Base-by-base conservation (phyloP, 2,888 invertebrate genomes). In the Macrosiphum euphorbiae region DNA sequence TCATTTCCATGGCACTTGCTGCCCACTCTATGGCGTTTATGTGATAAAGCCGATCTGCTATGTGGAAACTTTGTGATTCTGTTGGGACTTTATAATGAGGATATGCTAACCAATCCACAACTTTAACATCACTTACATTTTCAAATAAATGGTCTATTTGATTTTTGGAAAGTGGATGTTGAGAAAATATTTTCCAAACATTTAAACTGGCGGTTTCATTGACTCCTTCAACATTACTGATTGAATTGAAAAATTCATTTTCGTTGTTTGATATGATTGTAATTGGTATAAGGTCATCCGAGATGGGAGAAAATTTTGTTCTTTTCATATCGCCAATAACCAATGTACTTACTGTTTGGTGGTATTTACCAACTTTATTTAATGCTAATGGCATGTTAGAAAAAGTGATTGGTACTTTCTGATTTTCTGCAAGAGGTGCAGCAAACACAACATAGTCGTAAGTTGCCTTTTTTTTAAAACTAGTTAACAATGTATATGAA, bases 1-100 rank as follows among this genome's bases (percentile, higher is more conserved):
- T 96, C 97, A 97, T 97, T 96, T 97, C 97, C 96, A 97, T 97
- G 0, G 97, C 97, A 95, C 97, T 97, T 0, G 97, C 97, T 3
- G 96, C 96, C 96, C 96, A 96, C 95, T 97, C 97, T 92, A 97
- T 96, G 11, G 97, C 96, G 96, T 97, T 97, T 0, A 97, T 95
- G 95, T 97, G 96, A 95, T 96, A 97, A 89, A 97, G 95, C 41
- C 96, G 95, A 86, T 96, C 96, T 95, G 96, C 95, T 24, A 97
- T 95, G 87, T 96, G 96, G 95, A 97, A 97, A 52, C 96, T 95
- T 61, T 96, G 50, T 5, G 92, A 61, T 44, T 91, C 86, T 3
- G 87, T 89, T 7, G 91, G 90, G 20, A 91, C 85, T 20, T 96
- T 95, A 95, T 97, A 97, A 87, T 96, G 95, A 1, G 97, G 97